Base-by-base conservation (phyloP, 2,888 invertebrate species). In the Archaeoteleia sp. region DNA sequence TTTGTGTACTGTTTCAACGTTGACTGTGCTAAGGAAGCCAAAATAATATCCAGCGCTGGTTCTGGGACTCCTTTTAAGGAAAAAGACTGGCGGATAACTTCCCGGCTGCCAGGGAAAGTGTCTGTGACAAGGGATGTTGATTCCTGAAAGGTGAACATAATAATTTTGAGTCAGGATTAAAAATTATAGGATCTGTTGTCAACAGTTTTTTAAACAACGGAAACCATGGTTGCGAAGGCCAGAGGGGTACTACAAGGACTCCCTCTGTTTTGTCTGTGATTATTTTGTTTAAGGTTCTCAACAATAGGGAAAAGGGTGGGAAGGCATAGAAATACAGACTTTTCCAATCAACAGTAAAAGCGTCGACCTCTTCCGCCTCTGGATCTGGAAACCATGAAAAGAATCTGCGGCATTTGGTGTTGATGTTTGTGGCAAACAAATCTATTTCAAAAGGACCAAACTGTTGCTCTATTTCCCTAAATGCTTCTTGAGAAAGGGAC, bases 271-370 rank as follows among this genome's bases (percentile, higher is more conserved):
- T 67, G 13, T 82, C 77, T 1, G 12, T 20, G 7, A 37, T 49
- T 3, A 71, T 69, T 49, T 72, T 73, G 53, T 35, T 32, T 9
- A 70, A n/a, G 1, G 46, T 54, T 25, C 37, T 27, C 1, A 37
- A 5, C 0, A 55, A 7, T 1, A 55, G 17, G 2, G 45, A 13
- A 5, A 67, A 54, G 4, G 49, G 71, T 10, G 67, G 71, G 51
- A 78, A 78, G 8, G 76, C 74, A 55, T 78, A 78, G 62, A 65
- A 66, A 23, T 70, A 74, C 67, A 45, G 20, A 9, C 39, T 42
- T 2, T 49, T 35, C 66, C 71, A 61, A 5, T 70, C 25, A 1
- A 70, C 9, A 2, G 74, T 75, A 48, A 78, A 78, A 2, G 76
- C 75, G 48, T 79, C 74, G 5, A 76, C 20, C n/a, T n/a, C n/a